Evolutionary conservation across 1,140 invertebrate species (phyloP).

Genomic region (Atta cephalotes): DNA sequence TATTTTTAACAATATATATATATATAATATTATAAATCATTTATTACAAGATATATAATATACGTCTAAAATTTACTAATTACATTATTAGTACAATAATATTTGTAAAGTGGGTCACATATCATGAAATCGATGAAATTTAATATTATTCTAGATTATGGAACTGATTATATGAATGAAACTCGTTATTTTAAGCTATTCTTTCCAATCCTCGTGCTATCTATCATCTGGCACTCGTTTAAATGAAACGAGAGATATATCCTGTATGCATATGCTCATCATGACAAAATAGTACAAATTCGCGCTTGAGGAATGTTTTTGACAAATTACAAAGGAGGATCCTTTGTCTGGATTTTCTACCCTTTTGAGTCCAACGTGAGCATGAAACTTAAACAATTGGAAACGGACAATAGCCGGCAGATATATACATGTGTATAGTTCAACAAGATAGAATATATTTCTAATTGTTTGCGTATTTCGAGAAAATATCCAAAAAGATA

Average conservation of each 20-base stretch:
- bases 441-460: conserved; percentile 24
- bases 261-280: conserved; percentile 8
- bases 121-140: neutral
- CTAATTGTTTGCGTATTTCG: neutral
- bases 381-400: conserved; percentile 52
- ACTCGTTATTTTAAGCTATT: conserved; percentile 3
- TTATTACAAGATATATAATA: neutral
- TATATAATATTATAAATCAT: neutral
- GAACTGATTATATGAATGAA: conserved; percentile 13
- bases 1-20: no score
- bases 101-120: neutral
- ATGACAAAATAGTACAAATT: conserved; percentile 58
- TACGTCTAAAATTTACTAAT: neutral
- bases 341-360: conserved; percentile 49
- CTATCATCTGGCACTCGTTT: conserved; percentile 14
- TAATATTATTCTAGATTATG: conserved; percentile 18
- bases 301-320: conserved; percentile 65
- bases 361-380: conserved; percentile 17
- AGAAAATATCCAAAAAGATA: neutral
- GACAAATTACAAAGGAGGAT: conserved; percentile 66
- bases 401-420: conserved; percentile 6
- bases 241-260: conserved; percentile 25
- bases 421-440: conserved; percentile 5
- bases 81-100: neutral
- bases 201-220: conserved; percentile 16